These are phyloP conservation scores for Elaeidobius kamerunicus DNA, from an alignment of 2,888 invertebrate genomes.

Conservation along the genomic window DNA sequence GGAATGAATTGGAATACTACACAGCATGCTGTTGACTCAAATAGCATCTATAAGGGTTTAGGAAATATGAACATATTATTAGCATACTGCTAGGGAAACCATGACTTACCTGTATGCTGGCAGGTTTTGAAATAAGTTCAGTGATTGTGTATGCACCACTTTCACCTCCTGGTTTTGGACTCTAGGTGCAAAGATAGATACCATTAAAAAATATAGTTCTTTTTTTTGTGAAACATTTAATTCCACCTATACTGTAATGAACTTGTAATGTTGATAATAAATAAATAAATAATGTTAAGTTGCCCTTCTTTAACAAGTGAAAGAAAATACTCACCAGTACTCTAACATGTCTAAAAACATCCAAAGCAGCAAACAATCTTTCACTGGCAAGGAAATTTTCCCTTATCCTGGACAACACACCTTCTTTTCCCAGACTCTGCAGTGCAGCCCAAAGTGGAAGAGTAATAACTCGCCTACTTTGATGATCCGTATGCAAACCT, in stretches of 20 bases:
- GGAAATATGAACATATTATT: background rate
- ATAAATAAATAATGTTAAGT: too few relatives aligned
- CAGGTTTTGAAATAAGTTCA: conserved; percentile 60
- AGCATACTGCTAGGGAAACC: too few relatives aligned
- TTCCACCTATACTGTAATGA: too few relatives aligned
- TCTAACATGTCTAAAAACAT: conserved; percentile 65
- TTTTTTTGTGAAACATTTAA: too few relatives aligned
- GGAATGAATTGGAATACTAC: conserved; percentile 87
- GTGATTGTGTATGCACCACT: conserved; percentile 60
- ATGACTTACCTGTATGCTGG: conserved; percentile 57
- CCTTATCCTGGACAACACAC: conserved; percentile 66
- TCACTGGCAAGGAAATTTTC: conserved; percentile 73
- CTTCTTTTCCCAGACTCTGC: conserved; percentile 68
- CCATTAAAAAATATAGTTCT: too few relatives aligned
- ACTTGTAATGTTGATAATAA: too few relatives aligned
- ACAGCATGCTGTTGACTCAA: conserved; percentile 77
- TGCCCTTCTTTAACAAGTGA: too few relatives aligned
- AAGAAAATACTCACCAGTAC: conserved; percentile 63
- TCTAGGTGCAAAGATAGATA: too few relatives aligned
- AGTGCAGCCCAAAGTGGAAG: conserved; percentile 83
- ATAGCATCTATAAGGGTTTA: conserved; percentile 54
- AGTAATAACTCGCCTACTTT: conserved; percentile 65
- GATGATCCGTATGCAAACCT: conserved; percentile 54
- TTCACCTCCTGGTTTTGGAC: conserved; percentile 76
- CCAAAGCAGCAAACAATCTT: conserved; percentile 57